Percentiles rank a stretch among this genome's conserved stretches.
Conservation (phyloP, 2,113 vertebrate genomes). For the Pluvialis apricaria region DNA sequence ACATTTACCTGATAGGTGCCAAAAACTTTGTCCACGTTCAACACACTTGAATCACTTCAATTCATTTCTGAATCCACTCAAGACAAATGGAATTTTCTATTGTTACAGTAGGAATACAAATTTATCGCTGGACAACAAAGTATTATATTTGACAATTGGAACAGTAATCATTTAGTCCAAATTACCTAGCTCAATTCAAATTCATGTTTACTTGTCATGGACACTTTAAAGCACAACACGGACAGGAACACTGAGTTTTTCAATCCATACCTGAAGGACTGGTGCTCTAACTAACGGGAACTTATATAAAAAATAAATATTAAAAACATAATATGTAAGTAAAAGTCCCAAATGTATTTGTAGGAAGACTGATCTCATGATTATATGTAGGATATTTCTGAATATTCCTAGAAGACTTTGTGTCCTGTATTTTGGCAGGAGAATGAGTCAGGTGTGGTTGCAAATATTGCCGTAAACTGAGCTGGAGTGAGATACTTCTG, state of each 20-base stretch:
- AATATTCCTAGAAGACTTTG: background rate
- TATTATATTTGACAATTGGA: background rate
- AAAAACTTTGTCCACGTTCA: background rate
- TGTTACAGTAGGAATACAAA: background rate
- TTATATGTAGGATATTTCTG: background rate
- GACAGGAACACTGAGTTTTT: background rate
- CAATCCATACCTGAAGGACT: background rate
- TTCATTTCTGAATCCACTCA: background rate
- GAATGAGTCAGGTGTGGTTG: background rate
- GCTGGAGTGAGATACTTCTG: background rate
- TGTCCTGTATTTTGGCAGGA: background rate
- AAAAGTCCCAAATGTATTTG: background rate
- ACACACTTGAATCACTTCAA: background rate
- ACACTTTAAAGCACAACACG: background rate
- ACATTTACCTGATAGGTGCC: background rate
- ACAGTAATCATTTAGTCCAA: background rate
- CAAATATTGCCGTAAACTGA: background rate
- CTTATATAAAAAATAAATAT: background rate
- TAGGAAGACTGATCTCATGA: background rate
- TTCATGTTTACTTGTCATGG: background rate
- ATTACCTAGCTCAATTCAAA: background rate
- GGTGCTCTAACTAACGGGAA: background rate
- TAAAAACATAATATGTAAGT: background rate
- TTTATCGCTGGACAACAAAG: background rate
- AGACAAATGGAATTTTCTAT: background rate